Percentiles rank a stretch among this genome's conserved stretches.
These are phyloP conservation scores for Indicator maculatus DNA, from an alignment of 2,113 vertebrate species.

Conservation along the genomic window DNA sequence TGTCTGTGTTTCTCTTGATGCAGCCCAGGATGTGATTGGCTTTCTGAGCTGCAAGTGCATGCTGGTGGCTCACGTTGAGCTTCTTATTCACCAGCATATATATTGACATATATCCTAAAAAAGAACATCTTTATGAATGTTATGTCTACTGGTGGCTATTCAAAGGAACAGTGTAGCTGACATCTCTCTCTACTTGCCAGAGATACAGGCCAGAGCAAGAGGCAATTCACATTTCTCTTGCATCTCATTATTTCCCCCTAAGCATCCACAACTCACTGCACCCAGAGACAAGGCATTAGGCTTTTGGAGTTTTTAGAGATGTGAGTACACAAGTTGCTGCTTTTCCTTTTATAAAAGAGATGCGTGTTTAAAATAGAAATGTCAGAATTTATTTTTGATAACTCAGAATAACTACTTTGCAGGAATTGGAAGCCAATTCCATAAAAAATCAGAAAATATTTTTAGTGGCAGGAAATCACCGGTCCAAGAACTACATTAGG, in stretches of 20 bases:
- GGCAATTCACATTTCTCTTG: neutral
- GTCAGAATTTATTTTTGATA: constrained; percentile 47
- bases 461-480: constrained; percentile 71
- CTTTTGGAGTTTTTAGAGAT: neutral
- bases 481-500: constrained; percentile 49
- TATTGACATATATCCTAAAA: neutral
- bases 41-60: too few relatives aligned
- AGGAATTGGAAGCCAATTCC: constrained; percentile 55
- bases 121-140: neutral
- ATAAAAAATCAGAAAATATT: constrained; percentile 62
- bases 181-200: neutral
- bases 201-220: neutral
- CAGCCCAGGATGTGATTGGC: too few relatives aligned
- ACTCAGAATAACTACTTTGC: constrained; percentile 39
- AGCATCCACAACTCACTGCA: neutral
- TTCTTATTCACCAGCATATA: too few relatives aligned
- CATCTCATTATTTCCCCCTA: neutral
- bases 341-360: constrained; percentile 31
- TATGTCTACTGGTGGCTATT: neutral
- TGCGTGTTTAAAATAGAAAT: constrained; percentile 51
- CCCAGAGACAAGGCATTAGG: neutral
- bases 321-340: neutral
- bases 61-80: too few relatives aligned
- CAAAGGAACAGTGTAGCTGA: rapidly evolving
- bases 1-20: too few relatives aligned